Evolutionary conservation across 2,888 invertebrate genomes (phyloP).

Genomic region (Meganola albula): DNA sequence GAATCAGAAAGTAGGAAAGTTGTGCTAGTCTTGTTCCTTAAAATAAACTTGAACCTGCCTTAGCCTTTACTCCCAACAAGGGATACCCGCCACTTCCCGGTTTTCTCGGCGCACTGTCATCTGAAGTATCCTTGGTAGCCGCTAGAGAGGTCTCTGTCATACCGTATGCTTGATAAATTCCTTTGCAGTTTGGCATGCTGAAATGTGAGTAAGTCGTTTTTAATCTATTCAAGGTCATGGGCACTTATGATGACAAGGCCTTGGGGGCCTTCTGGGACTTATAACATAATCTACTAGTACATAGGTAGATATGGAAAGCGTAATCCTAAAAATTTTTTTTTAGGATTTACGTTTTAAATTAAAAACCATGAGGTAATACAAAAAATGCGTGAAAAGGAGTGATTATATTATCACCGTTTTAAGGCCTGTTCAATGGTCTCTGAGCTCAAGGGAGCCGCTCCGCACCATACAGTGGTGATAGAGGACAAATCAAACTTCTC

Average conservation of each 20-base stretch:
- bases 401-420: constrained; percentile 52
- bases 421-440: constrained; percentile 43
- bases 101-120: constrained; percentile 29
- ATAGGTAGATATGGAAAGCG: too few species aligned
- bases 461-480: constrained; percentile 42
- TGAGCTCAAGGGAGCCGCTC: constrained; percentile 49
- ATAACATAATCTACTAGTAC: too few species aligned
- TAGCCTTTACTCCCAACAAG: constrained; percentile 42
- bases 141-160: constrained; percentile 58
- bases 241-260: too few species aligned
- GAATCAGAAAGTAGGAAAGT: too few species aligned
- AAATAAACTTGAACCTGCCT: constrained; percentile 30
- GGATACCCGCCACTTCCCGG: constrained; percentile 52
- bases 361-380: too few species aligned
- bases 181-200: constrained; percentile 51
- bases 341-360: too few species aligned
- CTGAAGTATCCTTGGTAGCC: constrained; percentile 41
- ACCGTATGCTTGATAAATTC: constrained; percentile 57
- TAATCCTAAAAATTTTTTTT: too few species aligned
- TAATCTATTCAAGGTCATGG: too few species aligned
- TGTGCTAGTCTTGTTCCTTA: too few species aligned
- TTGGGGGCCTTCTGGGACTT: too few species aligned
- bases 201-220: too few species aligned
- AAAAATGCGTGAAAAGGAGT: too few species aligned
- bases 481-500: constrained; percentile 50